Base-by-base conservation (phyloP, 2,888 invertebrate species). In the Neoitamus cyanurus region DNA sequence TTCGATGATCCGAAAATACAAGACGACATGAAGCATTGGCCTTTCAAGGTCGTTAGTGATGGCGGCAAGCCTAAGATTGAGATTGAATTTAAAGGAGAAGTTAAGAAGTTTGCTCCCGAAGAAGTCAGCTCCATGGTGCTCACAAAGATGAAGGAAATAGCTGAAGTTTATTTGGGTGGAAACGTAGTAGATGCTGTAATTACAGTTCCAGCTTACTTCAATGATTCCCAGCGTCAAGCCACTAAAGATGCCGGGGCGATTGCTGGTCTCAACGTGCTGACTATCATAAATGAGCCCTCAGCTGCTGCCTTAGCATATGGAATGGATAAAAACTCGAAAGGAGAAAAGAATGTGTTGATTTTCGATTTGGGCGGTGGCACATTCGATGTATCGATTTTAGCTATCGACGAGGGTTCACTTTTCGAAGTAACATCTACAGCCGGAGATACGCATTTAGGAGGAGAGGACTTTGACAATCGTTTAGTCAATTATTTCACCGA, bases 251-350 rank as follows among this genome's bases (percentile, higher is more conserved):
- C 97, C 11, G 97, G 97, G 1, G 93, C 93, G 2, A 96, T 96
- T 88, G 95, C 97, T 28, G 97, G 96, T 0, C 90, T 98, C 31
- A 97, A 97, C 90, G 97, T 98, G 1, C 92, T 97, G 58, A 93
- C 97, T 88, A 97, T 98, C 86, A 96, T 97, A 87, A 97, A 97
- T 90, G 97, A 98, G 90, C 97, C 97, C 7, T 97, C 97, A 2
- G 96, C 96, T 0, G 97, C 97, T 25, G 97, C 97, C 68, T 92
- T 97, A 85, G 96, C 97, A 84, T 97, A 97, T 88, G 97, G 97
- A 6, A 91, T 95, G 73, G 95, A 95, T 89, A 95, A 95, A 90
- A 94, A 95, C 88, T 91, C 95, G 13, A 94, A 93, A 89, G 95
- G 95, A 1, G 95, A 95, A 88, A 94, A 94, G 87, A 95, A 94